Percentiles rank a stretch among this genome's conserved stretches.
Evolutionary conservation across 2,888 invertebrate species (phyloP).

Genomic region (Cantharis rustica): DNA sequence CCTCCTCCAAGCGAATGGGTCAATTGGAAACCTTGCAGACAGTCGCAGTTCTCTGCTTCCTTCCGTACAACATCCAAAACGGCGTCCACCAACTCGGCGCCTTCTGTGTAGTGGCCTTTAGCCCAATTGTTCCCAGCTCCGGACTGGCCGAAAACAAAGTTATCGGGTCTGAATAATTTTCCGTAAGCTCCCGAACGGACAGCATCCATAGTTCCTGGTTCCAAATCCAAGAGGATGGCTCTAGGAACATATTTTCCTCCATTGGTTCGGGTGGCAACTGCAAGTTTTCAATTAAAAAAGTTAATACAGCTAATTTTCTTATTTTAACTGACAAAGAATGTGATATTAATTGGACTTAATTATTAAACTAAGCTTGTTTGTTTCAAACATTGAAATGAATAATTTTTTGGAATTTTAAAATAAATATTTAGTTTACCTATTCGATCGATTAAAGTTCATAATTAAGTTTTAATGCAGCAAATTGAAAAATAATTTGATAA

Average conservation of each 20-base stretch:
- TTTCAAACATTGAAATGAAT: background rate
- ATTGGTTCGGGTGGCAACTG: constrained; percentile 65
- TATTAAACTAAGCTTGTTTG: background rate
- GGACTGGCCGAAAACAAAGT: constrained; percentile 77
- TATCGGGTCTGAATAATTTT: constrained; percentile 88
- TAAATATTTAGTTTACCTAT: background rate
- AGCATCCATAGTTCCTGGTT: constrained; percentile 88
- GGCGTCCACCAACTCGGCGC: constrained; percentile 83
- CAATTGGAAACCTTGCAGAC: constrained; percentile 85
- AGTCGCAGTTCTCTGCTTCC: constrained; percentile 91
- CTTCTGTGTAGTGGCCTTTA: constrained; percentile 89
- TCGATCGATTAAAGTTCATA: background rate
- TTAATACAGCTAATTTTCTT: background rate
- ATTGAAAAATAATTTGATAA: background rate
- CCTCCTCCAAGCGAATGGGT: constrained; percentile 84
- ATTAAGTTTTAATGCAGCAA: background rate
- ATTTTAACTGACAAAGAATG: background rate
- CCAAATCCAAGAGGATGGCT: constrained; percentile 74
- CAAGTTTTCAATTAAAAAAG: background rate
- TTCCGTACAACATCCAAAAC: constrained; percentile 84
- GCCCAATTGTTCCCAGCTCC: constrained; percentile 90
- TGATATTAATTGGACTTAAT: background rate
- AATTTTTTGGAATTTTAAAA: background rate
- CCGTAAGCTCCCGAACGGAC: constrained; percentile 85
- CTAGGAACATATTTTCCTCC: constrained; percentile 80